Percentiles rank a stretch among this genome's conserved stretches.
These are phyloP conservation scores for Elmis aenea DNA, from an alignment of 2,888 invertebrate species.

Conservation along the genomic window DNA sequence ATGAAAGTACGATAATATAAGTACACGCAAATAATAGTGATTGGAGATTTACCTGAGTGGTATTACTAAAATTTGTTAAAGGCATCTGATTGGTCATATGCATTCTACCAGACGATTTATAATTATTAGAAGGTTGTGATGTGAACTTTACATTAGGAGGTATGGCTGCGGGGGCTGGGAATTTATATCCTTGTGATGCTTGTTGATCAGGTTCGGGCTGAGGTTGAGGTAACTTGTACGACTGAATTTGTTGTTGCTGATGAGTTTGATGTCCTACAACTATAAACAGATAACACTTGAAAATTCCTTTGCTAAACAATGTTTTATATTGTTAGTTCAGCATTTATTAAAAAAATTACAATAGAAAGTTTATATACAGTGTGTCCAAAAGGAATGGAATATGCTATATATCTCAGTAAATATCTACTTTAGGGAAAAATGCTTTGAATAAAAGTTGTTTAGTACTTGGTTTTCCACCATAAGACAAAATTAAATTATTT, in stretches of 20 bases:
- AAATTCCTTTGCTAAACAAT: no score
- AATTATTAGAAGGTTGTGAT: conserved; percentile 33
- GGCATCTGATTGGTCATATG: conserved; percentile 9
- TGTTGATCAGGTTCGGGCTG: conserved; percentile 20
- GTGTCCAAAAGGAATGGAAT: no score
- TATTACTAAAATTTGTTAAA: conserved; percentile 5
- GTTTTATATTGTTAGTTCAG: no score
- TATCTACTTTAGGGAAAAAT: no score
- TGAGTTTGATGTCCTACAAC: no score
- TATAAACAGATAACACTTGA: no score
- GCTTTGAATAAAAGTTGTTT: no score
- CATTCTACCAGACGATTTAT: conserved; percentile 14
- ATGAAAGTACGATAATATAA: conserved; percentile 1
- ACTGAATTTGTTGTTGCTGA: conserved; percentile 5
- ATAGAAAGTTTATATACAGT: no score
- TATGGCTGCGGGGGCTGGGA: conserved; percentile 29
- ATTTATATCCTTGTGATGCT: conserved; percentile 35
- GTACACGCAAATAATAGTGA: not conserved
- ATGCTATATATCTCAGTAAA: no score
- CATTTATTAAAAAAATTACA: no score
- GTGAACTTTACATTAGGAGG: conserved; percentile 39
- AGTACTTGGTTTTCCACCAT: no score
- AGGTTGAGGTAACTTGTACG: conserved; percentile 26
- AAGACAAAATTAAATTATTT: no score
- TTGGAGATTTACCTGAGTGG: conserved; percentile 6